These are phyloP conservation scores for Lomographa bimaculata DNA, from an alignment of 2,888 invertebrate genomes.

Conservation along the genomic window DNA sequence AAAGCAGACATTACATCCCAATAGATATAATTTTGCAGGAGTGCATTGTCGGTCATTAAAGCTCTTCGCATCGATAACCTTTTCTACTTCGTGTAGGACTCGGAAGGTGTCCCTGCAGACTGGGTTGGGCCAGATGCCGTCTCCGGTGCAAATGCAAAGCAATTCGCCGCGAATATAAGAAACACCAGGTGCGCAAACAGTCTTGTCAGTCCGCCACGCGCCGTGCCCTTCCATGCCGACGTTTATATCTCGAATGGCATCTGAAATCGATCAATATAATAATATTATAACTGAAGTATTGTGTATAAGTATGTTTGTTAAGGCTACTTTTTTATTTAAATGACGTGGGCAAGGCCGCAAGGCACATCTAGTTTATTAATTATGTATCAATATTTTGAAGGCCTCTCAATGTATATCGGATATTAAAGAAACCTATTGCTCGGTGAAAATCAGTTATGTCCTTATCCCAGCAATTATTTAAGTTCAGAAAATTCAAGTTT, in stretches of 20 bases:
- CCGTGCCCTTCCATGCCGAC: conserved; percentile 73
- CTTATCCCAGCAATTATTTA: no score
- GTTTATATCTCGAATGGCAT: conserved; percentile 58
- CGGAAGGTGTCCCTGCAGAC: conserved; percentile 63
- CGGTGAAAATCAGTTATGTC: no score
- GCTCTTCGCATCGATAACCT: conserved; percentile 32
- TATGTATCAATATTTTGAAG: no score
- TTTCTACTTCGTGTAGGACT: conserved; percentile 54
- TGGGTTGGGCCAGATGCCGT: conserved; percentile 70
- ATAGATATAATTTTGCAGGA: conserved; percentile 53
- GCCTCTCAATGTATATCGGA: no score
- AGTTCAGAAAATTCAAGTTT: no score
- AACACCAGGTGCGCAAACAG: conserved; percentile 56
- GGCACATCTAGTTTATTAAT: no score
- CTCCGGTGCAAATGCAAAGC: conserved; percentile 61
- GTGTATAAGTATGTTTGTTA: no score
- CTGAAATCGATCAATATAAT: no score
- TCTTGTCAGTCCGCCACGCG: conserved; percentile 51
- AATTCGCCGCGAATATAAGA: conserved; percentile 51
- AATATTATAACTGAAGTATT: no score
- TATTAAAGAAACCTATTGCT: no score
- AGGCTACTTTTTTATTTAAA: no score
- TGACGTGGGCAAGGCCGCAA: no score
- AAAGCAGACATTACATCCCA: conserved; percentile 65
- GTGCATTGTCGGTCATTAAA: conserved; percentile 43